A percentile compares a stretch with the other conserved stretches of the same genome.
These are phyloP conservation scores for Hippocampus guttulatus DNA, from an alignment of 2,113 vertebrate species.

Conservation along the genomic window DNA sequence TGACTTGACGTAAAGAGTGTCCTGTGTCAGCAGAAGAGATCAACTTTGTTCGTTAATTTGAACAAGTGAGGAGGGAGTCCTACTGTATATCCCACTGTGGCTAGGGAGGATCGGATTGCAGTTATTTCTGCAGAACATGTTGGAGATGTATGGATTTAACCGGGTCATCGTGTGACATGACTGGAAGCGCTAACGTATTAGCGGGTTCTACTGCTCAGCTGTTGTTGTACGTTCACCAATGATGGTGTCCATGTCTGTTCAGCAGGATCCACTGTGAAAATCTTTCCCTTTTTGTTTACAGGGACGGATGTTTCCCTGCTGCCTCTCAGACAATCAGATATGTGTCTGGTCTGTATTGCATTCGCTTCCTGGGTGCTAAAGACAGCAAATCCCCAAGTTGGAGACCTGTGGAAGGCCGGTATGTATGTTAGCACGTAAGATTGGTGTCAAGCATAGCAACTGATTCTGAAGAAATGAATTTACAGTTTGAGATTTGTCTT, in stretches of 20 bases:
- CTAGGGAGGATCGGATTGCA: not conserved
- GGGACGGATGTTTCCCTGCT: slow-evolving; percentile 63
- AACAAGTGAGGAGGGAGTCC: not conserved
- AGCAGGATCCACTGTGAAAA: not conserved
- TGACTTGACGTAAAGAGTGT: slow-evolving; percentile 27
- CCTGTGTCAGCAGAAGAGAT: slow-evolving; percentile 29
- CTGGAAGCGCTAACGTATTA: slow-evolving; percentile 16
- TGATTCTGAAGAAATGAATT: not conserved
- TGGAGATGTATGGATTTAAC: slow-evolving; percentile 11
- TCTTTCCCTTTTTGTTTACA: slow-evolving; percentile 28
- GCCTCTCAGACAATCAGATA: slow-evolving; percentile 75
- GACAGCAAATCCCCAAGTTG: slow-evolving; percentile 81
- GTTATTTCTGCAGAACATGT: slow-evolving; percentile 7
- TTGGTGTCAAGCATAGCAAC: not conserved
- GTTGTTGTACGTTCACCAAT: slow-evolving; percentile 19
- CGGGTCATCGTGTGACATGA: slow-evolving; percentile 19
- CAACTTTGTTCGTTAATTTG: slow-evolving; percentile 28
- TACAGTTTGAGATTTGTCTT: not conserved
- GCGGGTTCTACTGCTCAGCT: slow-evolving; percentile 21
- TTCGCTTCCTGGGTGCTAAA: slow-evolving; percentile 94
- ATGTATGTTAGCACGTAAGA: slow-evolving; percentile 16
- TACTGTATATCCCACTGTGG: not conserved
- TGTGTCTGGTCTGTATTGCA: slow-evolving; percentile 91
- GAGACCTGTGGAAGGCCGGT: slow-evolving; percentile 94
- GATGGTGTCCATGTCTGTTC: slow-evolving; percentile 4